These are phyloP conservation scores for Achlya flavicornis DNA, from an alignment of 2,888 invertebrate genomes.

Conservation along the genomic window DNA sequence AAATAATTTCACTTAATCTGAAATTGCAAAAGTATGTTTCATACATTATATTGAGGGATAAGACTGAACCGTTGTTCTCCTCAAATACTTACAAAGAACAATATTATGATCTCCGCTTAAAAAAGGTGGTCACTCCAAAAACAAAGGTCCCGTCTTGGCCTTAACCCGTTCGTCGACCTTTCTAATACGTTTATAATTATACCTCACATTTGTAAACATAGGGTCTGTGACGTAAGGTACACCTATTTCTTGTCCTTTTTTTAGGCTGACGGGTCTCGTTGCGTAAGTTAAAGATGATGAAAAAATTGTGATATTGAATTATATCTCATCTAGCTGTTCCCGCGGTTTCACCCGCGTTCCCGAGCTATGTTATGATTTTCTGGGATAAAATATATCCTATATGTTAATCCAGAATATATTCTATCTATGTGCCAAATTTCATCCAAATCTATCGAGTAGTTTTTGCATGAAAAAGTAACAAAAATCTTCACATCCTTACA, in stretches of 20 bases:
- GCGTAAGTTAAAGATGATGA: not conserved
- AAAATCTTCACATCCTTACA: no score
- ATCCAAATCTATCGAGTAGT: no score
- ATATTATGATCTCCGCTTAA: constrained; percentile 29
- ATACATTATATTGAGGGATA: no score
- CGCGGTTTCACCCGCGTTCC: no score
- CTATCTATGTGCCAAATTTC: no score
- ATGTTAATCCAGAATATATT: no score
- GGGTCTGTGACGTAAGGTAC: constrained; percentile 64
- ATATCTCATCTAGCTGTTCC: not conserved
- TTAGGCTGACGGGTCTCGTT: constrained; percentile 24
- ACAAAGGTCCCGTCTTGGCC: constrained; percentile 56
- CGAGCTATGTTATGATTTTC: no score
- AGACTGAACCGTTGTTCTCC: no score
- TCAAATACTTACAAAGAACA: constrained; percentile 13
- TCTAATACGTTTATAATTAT: constrained; percentile 83
- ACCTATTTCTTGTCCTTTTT: constrained; percentile 41
- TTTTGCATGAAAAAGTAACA: no score
- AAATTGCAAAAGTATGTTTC: no score
- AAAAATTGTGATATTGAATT: constrained; percentile 19
- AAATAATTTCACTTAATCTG: no score
- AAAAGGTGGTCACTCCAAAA: constrained; percentile 40
- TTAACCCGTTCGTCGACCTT: constrained; percentile 76
- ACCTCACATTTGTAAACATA: constrained; percentile 74
- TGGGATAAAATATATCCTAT: no score